Evolutionary conservation across 2,113 vertebrate genomes (phyloP), one percentile per base, ranked within the genome.

Genomic region (Corydoras maculifer): DNA sequence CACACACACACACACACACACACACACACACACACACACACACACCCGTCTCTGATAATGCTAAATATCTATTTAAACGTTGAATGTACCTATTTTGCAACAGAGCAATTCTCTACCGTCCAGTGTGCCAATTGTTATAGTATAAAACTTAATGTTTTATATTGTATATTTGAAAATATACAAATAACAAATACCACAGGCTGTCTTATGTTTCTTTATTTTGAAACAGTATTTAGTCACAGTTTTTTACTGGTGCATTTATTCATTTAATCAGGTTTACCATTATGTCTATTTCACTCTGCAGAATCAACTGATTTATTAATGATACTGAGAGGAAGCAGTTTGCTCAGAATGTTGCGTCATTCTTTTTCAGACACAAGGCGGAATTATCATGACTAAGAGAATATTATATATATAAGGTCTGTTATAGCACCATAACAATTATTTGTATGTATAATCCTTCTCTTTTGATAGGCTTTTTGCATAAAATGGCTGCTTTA

Each of bases 61-160:
- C 68, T 73, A 59, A 73, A 72, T 77, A 70, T 78, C 77, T 78
- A 70, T 79, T 69, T 80, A 70, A 82, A 78, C 73, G 73, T 72
- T 82, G 84, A 84, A 85, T 85, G 84, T 85, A 84, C 59, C 68
- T 76, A 73, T 80, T 81, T 81, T 75, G 71, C 68, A 75, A 77
- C 79, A 77, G 73, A 80, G 75, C 62, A 49, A 74, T 58, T 77
- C 72, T 79, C 72, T 79, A 77, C 75, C 61, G 84, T 91, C 83
- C 83, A 80, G 88, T 84, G 91, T 90, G 90, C 90, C 89, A 91
- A 90, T 84, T 87, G 87, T 86, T 86, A 82, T 83, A 84, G 81
- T 86, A 86, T 82, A 83, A 83, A 83, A 84, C 80, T 79, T 86
- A 84, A 81, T 83, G 87, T 89, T 88, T 90, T 90, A 86, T 87